A percentile compares a stretch with the other conserved stretches of the same genome.
These are phyloP conservation scores for Falcaria lacertinaria DNA, from an alignment of 2,888 invertebrate genomes.

Conservation along the genomic window DNA sequence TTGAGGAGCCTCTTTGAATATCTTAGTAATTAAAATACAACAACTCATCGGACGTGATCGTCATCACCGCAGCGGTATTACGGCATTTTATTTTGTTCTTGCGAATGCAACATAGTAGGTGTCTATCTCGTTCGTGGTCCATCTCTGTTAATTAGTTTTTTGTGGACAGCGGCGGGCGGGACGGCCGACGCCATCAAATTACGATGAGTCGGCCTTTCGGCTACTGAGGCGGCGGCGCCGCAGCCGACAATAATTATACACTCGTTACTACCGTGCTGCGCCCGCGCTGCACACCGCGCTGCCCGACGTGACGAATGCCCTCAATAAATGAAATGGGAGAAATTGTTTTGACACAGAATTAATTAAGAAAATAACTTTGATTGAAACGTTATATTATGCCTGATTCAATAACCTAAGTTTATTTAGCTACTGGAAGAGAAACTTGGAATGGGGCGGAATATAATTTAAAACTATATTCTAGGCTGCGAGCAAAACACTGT, in stretches of 20 bases:
- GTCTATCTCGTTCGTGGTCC: conserved; percentile 45
- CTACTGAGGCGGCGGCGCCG: conserved; percentile 73
- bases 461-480: too few relatives aligned
- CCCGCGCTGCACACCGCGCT: conserved; percentile 29
- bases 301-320: conserved; percentile 48
- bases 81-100: conserved; percentile 51
- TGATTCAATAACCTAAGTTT: too few relatives aligned
- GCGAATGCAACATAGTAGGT: conserved; percentile 56
- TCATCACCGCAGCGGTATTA: conserved; percentile 29
- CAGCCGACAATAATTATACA: conserved; percentile 73
- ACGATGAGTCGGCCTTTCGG: conserved; percentile 78
- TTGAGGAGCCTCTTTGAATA: neutral
- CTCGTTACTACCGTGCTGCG: conserved; percentile 78
- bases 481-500: too few relatives aligned
- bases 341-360: conserved; percentile 53
- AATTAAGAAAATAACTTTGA: conserved; percentile 23
- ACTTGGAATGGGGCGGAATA: too few relatives aligned
- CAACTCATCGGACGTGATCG: conserved; percentile 37
- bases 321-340: conserved; percentile 47
- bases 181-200: conserved; percentile 77
- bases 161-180: conserved; percentile 65
- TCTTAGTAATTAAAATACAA: conserved; percentile 30
- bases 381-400: conserved; percentile 2
- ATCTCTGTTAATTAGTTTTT: conserved; percentile 78
- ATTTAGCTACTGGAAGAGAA: too few relatives aligned